phyloP scores from a whole-genome alignment of 2,888 invertebrate species.

The Drepanosiphum platanoidis region DNA sequence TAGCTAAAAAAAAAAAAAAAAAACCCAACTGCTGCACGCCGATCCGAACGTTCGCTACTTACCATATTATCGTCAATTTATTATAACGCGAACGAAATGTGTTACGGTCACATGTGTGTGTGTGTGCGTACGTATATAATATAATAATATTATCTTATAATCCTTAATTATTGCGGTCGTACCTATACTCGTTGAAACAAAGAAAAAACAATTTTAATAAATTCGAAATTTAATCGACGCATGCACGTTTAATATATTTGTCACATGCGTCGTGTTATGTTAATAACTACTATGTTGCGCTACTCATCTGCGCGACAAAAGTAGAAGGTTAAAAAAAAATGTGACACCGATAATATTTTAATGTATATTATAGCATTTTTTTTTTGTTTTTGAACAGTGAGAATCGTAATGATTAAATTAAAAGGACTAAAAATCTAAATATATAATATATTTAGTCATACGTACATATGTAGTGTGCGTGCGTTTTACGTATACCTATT shows the following conservation, averaged over 20 bases:
- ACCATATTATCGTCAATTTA: conserved; percentile 49
- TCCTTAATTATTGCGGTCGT: conserved; percentile 30
- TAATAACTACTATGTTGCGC: neutral
- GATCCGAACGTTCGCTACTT: conserved; percentile 29
- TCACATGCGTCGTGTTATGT: neutral
- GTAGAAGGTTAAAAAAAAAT: neutral
- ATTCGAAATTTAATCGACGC: conserved; percentile 50
- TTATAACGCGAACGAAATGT: conserved; percentile 29
- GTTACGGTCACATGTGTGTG: conserved; percentile 10
- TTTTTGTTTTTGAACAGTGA: too few relatives aligned
- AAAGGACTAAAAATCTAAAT: neutral
- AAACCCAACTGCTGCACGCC: neutral
- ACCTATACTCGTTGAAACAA: conserved; percentile 41
- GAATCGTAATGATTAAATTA: neutral
- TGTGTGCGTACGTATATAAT: neutral
- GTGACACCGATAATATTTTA: neutral
- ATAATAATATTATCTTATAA: conserved; percentile 16
- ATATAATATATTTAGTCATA: too few relatives aligned
- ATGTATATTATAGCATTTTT: too few relatives aligned
- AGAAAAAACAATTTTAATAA: conserved; percentile 39
- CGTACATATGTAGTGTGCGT: too few relatives aligned
- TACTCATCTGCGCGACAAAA: neutral
- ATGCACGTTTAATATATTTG: conserved; percentile 2
- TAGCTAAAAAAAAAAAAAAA: conserved; percentile 3
- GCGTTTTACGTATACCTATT: too few relatives aligned